These are phyloP conservation scores for Karalla daura DNA, from an alignment of 2,797 vertebrate species.

Conservation along the genomic window DNA sequence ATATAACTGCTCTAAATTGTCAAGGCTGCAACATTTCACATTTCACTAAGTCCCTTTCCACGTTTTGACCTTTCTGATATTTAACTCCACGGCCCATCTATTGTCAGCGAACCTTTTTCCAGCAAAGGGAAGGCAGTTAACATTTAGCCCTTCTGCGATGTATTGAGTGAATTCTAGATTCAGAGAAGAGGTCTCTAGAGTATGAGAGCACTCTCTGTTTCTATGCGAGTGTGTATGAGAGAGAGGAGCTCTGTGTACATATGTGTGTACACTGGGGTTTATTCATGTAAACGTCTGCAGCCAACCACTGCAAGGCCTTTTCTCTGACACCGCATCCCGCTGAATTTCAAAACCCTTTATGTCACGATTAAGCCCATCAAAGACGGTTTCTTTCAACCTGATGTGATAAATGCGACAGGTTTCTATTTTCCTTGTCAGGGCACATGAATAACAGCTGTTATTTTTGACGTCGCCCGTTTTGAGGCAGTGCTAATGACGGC, in stretches of 20 bases:
- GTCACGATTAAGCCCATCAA: conserved; percentile 54
- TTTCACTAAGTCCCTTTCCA: conserved; percentile 82
- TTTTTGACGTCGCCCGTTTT: conserved; percentile 46
- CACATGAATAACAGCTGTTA: conserved; percentile 66
- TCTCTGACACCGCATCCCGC: conserved; percentile 29
- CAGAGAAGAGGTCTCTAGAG: conserved; percentile 68
- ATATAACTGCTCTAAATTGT: conserved; percentile 80
- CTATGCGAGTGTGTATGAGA: conserved; percentile 25
- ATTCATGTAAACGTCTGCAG: conserved; percentile 27
- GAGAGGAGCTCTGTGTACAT: conserved; percentile 2
- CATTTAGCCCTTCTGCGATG: conserved; percentile 78
- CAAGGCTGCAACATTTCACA: conserved; percentile 81
- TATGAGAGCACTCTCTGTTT: conserved; percentile 44
- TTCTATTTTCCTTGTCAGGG: conserved; percentile 66
- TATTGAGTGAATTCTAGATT: conserved; percentile 82
- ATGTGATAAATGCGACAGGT: conserved; percentile 69
- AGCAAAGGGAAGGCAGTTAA: conserved; percentile 79
- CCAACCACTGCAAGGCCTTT: conserved; percentile 19
- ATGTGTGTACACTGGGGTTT: conserved; percentile 20
- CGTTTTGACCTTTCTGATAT: conserved; percentile 84
- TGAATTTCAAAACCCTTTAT: conserved; percentile 54
- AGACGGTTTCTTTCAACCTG: conserved; percentile 43
- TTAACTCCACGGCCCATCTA: conserved; percentile 82
- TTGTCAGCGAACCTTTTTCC: conserved; percentile 81
- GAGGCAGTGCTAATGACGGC: conserved; percentile 50